Conservation (phyloP, 2,113 vertebrate genomes). For the Aleadryas rufinucha region DNA sequence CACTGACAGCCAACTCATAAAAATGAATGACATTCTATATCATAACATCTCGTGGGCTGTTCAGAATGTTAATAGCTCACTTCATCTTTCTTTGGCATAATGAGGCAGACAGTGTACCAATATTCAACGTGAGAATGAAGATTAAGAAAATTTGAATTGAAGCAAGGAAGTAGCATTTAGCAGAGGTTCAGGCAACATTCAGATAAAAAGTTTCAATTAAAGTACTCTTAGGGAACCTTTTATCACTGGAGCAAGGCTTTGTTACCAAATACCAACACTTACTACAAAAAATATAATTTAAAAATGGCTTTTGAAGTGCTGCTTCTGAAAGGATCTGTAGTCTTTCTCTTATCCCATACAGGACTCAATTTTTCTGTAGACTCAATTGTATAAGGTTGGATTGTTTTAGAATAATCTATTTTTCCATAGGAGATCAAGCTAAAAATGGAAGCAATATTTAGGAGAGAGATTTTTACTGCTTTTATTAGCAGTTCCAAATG, state of each 20-base stretch:
- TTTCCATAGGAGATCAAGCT: background rate
- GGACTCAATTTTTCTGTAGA: background rate
- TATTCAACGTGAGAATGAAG: constrained; percentile 74
- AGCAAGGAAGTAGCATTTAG: constrained; percentile 69
- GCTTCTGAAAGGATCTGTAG: background rate
- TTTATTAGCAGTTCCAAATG: background rate
- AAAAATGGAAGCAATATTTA: background rate
- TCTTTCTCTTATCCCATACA: background rate
- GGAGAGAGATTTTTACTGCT: background rate
- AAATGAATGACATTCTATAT: constrained; percentile 82
- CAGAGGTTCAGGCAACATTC: constrained; percentile 66
- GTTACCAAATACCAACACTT: constrained; percentile 47
- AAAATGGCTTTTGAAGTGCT: constrained; percentile 16
- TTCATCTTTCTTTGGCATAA: constrained; percentile 80
- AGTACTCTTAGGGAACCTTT: constrained; percentile 61
- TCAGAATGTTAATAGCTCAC: constrained; percentile 80
- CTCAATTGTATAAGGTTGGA: background rate
- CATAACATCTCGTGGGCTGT: constrained; percentile 75
- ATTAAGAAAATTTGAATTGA: constrained; percentile 76
- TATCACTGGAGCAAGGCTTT: constrained; percentile 50
- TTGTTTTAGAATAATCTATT: constrained; percentile 10
- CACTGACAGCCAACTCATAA: constrained; percentile 79
- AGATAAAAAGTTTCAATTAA: constrained; percentile 81
- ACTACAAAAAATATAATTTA: background rate
- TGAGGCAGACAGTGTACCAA: constrained; percentile 74